These are phyloP conservation scores for Cephus cinctus DNA, from an alignment of 1,140 invertebrate species.

Conservation along the genomic window DNA sequence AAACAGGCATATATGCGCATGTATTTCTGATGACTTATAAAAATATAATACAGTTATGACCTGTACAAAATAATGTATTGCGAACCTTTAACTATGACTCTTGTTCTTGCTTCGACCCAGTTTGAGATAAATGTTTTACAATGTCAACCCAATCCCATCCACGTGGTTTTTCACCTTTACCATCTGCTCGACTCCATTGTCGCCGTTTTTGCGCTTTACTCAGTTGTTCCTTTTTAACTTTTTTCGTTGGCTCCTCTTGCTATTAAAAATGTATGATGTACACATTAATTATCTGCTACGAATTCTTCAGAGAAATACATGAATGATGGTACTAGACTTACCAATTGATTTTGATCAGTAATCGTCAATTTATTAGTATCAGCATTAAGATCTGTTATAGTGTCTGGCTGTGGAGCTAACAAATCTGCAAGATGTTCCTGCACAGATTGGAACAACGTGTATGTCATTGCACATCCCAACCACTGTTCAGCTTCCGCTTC, in stretches of 20 bases:
- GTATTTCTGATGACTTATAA: constrained; percentile 37
- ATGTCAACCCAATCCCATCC: constrained; percentile 96
- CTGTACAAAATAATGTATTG: constrained; percentile 23
- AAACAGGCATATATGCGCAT: constrained; percentile 7
- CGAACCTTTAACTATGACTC: constrained; percentile 31
- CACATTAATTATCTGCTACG: too few relatives aligned
- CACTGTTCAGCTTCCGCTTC: constrained; percentile 75
- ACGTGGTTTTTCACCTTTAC: constrained; percentile 79
- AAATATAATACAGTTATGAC: constrained; percentile 34
- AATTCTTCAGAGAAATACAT: too few relatives aligned
- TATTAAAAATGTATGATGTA: constrained; percentile 4
- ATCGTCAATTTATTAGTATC: constrained; percentile 39
- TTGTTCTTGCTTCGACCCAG: constrained; percentile 60
- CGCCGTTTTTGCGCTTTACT: constrained; percentile 90
- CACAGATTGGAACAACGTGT: constrained; percentile 88
- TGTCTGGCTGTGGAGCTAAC: constrained; percentile 68
- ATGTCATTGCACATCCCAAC: constrained; percentile 90
- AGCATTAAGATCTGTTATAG: constrained; percentile 32
- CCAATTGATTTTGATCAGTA: constrained; percentile 30
- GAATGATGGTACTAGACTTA: too few relatives aligned
- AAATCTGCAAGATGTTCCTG: constrained; percentile 80
- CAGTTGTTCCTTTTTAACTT: constrained; percentile 76
- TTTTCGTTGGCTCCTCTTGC: constrained; percentile 53
- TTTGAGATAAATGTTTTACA: constrained; percentile 92
- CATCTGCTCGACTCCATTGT: constrained; percentile 80